Evolutionary conservation across 2,888 invertebrate genomes (phyloP).

Genomic region (Tinea trinotella): DNA sequence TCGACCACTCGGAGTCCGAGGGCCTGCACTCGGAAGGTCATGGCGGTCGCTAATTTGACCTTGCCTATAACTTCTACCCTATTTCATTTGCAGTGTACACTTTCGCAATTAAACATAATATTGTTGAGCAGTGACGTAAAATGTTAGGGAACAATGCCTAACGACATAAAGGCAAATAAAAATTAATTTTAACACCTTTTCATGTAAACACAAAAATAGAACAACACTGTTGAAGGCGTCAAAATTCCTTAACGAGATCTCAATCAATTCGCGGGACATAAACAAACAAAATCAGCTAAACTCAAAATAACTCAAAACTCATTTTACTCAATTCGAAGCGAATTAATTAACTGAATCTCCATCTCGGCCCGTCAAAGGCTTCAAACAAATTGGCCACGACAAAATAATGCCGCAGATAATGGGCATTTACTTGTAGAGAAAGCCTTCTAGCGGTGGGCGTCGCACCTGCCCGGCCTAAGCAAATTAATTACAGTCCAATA

Average conservation of each 20-base stretch:
- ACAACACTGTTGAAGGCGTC: no score
- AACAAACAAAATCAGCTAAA: slow-evolving; percentile 19
- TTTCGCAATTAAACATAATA: background rate
- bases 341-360: slow-evolving; percentile 59
- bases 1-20: slow-evolving; percentile 42
- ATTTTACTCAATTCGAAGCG: slow-evolving; percentile 32
- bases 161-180: no score
- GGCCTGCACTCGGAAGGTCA: slow-evolving; percentile 65
- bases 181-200: no score
- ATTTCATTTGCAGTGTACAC: slow-evolving; percentile 13
- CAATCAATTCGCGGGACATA: slow-evolving; percentile 2
- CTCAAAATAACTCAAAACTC: slow-evolving; percentile 29
- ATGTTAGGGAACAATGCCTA: no score
- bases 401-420: slow-evolving; percentile 65
- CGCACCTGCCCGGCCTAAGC: slow-evolving; percentile 58
- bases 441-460: slow-evolving; percentile 38
- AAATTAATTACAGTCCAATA: slow-evolving; percentile 70
- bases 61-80: slow-evolving; percentile 54
- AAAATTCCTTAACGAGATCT: background rate
- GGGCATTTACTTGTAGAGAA: slow-evolving; percentile 36
- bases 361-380: slow-evolving; percentile 55
- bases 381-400: slow-evolving; percentile 64
- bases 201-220: no score
- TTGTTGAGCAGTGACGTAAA: no score
- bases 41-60: slow-evolving; percentile 61